These are phyloP conservation scores for Plecturocebus donacophilus DNA, from an alignment of 2,113 vertebrate species.

Conservation along the genomic window DNA sequence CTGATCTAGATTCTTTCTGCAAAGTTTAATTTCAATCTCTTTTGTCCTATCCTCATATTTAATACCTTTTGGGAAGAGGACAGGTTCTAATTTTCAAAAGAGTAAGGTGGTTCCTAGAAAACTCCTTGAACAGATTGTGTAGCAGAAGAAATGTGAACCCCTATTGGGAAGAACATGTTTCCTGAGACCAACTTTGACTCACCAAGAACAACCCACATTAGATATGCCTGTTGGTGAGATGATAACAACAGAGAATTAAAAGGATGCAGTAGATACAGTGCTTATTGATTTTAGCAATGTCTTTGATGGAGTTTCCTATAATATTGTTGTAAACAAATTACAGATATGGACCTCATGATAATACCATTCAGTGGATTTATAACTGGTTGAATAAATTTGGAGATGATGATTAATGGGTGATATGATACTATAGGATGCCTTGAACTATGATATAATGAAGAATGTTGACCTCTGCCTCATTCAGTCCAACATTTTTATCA, in stretches of 20 bases:
- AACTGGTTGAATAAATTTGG: constrained; percentile 29
- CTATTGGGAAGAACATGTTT: not conserved
- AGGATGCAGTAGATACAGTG: not conserved
- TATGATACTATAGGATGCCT: not conserved
- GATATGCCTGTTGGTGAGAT: not conserved
- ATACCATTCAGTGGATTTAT: constrained; percentile 35
- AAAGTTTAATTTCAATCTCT: not conserved
- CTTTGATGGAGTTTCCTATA: constrained; percentile 62
- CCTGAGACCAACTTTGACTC: not conserved
- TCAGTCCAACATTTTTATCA: not conserved
- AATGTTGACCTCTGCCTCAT: constrained; percentile 29
- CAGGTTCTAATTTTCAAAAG: not conserved
- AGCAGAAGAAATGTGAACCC: not conserved
- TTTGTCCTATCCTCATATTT: not conserved
- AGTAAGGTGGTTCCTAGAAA: not conserved
- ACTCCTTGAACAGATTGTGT: not conserved
- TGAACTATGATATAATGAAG: constrained; percentile 11
- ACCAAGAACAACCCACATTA: not conserved
- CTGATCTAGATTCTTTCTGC: constrained; percentile 34
- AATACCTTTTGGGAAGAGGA: not conserved
- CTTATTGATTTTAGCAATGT: constrained; percentile 38
- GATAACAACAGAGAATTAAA: constrained; percentile 18
- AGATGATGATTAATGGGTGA: constrained; percentile 53
- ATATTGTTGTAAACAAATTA: constrained; percentile 58
- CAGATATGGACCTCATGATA: constrained; percentile 36